Conservation (phyloP, 2,888 invertebrate species). For the Cheilosia vernalis region DNA sequence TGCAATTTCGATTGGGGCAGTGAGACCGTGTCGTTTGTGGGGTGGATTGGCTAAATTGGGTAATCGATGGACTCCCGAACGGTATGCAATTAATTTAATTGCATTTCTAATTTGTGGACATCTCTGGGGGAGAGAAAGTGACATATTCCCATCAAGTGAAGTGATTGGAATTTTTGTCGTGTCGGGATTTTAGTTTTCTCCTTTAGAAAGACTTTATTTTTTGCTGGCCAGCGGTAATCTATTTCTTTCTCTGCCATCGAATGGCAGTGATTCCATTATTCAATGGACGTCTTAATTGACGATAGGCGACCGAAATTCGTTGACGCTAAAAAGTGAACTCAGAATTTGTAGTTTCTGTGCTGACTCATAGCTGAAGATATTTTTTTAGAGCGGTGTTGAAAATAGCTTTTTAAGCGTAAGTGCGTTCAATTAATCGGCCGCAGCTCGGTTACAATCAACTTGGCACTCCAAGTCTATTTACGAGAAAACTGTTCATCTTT, state of each 20-base stretch:
- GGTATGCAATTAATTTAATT: conserved; percentile 73
- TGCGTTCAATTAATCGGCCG: no score
- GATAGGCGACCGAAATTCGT: neutral
- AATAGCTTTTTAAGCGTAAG: no score
- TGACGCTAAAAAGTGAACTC: neutral
- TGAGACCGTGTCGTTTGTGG: conserved; percentile 4
- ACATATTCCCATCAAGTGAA: conserved; percentile 55
- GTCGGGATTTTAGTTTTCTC: conserved; percentile 30
- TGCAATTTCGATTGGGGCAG: conserved; percentile 44
- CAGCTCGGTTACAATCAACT: no score
- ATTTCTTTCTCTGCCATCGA: neutral
- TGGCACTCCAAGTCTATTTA: no score
- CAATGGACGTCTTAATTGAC: conserved; percentile 49
- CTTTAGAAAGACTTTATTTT: neutral
- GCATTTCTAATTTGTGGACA: conserved; percentile 72
- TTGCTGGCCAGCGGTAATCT: neutral
- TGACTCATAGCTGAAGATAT: neutral
- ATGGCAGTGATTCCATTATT: conserved; percentile 13
- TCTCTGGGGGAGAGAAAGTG: conserved; percentile 53
- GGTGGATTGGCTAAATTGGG: conserved; percentile 60
- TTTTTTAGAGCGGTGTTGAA: no score
- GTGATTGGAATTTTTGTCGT: conserved; percentile 42
- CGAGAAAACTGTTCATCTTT: no score
- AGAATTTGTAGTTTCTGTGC: neutral
- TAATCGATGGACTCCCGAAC: conserved; percentile 61